Conservation (phyloP, 2,797 vertebrate genomes). For the Chelon auratus region DNA sequence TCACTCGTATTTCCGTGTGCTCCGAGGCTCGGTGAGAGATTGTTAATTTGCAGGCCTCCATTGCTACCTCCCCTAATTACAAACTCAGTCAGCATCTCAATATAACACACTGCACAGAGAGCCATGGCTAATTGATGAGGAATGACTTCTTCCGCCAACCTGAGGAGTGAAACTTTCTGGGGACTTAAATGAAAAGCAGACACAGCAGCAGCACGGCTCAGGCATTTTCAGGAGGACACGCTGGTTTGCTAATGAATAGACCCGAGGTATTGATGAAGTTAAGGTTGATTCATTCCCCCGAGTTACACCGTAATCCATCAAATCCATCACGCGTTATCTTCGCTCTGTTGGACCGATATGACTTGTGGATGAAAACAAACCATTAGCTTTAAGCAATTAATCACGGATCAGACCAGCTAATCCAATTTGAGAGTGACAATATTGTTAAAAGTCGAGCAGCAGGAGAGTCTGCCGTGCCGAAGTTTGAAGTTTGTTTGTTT, state of each 20-base stretch:
- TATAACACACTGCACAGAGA: constrained; percentile 24
- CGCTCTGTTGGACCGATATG: constrained; percentile 12
- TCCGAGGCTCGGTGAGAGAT: neutral
- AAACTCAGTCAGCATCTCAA: constrained; percentile 45
- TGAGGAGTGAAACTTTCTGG: constrained; percentile 47
- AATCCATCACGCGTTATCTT: constrained; percentile 48
- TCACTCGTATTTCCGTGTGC: neutral
- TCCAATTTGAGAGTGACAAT: constrained; percentile 44
- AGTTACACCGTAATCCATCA: constrained; percentile 56
- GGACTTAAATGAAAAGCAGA: constrained; percentile 56
- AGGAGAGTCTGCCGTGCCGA: constrained; percentile 4
- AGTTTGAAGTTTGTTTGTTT: constrained; percentile 70
- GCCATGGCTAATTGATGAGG: constrained; percentile 53
- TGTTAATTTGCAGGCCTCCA: neutral
- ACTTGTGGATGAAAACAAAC: constrained; percentile 61
- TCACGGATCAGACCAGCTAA: constrained; percentile 42
- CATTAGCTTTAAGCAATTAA: constrained; percentile 44
- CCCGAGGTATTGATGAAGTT: constrained; percentile 41
- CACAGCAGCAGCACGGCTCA: constrained; percentile 8
- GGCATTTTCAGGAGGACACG: constrained; percentile 10
- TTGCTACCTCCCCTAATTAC: constrained; percentile 28
- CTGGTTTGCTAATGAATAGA: constrained; percentile 44
- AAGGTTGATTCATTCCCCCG: constrained; percentile 43
- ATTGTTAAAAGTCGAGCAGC: constrained; percentile 31
- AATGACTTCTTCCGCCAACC: constrained; percentile 56